Evolutionary conservation across 1,140 invertebrate species (phyloP), one percentile per base, ranked within the genome.

Genomic region (Drosophila albomicans): DNA sequence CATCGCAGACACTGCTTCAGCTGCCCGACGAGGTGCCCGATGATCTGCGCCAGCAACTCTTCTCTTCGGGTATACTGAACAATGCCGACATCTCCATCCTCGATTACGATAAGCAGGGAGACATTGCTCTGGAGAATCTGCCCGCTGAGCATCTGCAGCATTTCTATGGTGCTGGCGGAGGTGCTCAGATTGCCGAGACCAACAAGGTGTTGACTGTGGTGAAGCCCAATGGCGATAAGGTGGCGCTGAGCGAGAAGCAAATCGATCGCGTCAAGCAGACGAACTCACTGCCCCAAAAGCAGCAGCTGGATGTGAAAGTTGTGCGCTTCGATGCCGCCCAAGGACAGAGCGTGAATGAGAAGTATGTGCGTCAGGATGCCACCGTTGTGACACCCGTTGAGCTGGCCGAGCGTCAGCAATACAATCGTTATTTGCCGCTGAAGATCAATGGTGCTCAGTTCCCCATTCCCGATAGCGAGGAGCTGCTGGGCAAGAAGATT

Each of bases 61-160:
- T 97, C n/a, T 96, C 96, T 46, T 97, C 96, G 0, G 97, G 97
- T 43, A 97, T 98, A 73, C 93, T 97, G 45, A 96, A 96, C 73
- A 97, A 97, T 84, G 96, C 97, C 25, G 96, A 97, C 81, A 97
- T 97, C 62, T 97, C 97, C 72, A 95, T 97, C 25, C 93, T 97
- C 35, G 96, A 97, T 92, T 97, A 97, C 75, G 96, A 97, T 85
- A 97, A 98, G 93, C 95, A 97, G 35, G 96, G 96, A n/a, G 96
- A 97, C 80, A 97, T 96, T 65, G 95, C 96, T 6, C 94, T 97
- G 49, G 96, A 97, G 75, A 96, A 96, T 71, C 92, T 97, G 54
- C 96, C 96, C n/a, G 96, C 96, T 8, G 96, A 97, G 89, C 96
- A 97, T 63, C 91, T 97, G 61, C 96, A 96, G 16, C 96, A 97